A percentile compares a stretch with the other conserved stretches of the same genome.
phyloP scores from a whole-genome alignment of 2,888 invertebrate genomes.

The Iselma pallidipennis region DNA sequence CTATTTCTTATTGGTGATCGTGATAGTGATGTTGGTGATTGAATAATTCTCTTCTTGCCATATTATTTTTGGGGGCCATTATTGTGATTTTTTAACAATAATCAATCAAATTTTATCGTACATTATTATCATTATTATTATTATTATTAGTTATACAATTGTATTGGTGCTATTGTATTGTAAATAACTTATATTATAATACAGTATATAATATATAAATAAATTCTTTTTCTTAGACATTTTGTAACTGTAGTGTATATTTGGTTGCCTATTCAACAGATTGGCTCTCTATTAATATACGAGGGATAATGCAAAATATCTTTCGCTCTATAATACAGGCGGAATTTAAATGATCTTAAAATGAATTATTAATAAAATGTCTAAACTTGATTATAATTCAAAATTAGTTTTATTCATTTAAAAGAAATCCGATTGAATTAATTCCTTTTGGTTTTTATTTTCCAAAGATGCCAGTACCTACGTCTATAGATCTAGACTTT shows the following conservation, averaged over 20 bases:
- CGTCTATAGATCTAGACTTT: no score
- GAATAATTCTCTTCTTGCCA: slow-evolving; percentile 33
- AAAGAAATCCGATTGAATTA: no score
- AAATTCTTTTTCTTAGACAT: slow-evolving; percentile 18
- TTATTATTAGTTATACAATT: neutral
- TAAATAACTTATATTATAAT: slow-evolving; percentile 1
- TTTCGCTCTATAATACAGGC: no score
- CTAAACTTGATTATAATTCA: no score
- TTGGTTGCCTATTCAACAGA: neutral
- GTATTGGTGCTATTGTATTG: slow-evolving; percentile 18
- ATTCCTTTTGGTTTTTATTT: no score
- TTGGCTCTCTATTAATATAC: no score
- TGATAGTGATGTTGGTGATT: slow-evolving; percentile 75
- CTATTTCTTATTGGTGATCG: slow-evolving; percentile 74
- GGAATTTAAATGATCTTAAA: no score
- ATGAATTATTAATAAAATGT: no score
- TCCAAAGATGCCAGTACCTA: no score
- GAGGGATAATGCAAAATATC: no score
- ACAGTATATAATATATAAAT: slow-evolving; percentile 12
- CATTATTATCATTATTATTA: no score
- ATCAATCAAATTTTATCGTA: neutral
- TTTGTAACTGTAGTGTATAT: neutral
- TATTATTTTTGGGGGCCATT: slow-evolving; percentile 27
- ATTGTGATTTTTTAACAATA: neutral
- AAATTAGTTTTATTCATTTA: no score